Evolutionary conservation across 2,113 vertebrate species (phyloP), one percentile per base, ranked within the genome.

Genomic region (Phaethornis superciliosus): DNA sequence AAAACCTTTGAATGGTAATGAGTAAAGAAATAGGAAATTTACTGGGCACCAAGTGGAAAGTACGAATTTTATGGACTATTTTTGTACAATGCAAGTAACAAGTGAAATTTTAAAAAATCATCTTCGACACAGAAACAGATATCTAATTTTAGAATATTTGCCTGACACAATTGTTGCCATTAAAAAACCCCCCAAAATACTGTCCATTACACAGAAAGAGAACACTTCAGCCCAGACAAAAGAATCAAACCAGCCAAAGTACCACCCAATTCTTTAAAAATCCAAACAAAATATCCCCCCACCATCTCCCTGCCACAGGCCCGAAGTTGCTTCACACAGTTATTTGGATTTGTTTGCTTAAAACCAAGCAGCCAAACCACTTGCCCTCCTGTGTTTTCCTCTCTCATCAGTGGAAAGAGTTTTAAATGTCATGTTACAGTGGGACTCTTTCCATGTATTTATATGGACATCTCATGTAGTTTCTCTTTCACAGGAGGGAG

Each of bases 1-100:
- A 90, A 95, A 92, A 84, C n/a, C 23, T 83, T 37, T 74, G 46
- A 94, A 70, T 55, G 26, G n/a, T 33, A 67, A 89, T 22, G 47
- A 81, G 19, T 22, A 91, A 75, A 22, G 58, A 85, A 89, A 85
- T 10, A 80, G 42, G 77, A 84, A 64, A 90, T 28, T 32, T 35
- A 81, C 52, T 18, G 5, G 33, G 49, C 37, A 83, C 56, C 55
- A 64, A 42, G 16, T n/a, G 6, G 21, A 72, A 89, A 81, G 83
- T 26, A 67, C 72, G 51, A 85, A 37, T 62, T 67, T 69, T 19
- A 77, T 6, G 14, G 33, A 21, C 30, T 60, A 26, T 91, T 74
- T 74, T 27, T 72, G 77, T 51, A 59, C 55, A 54, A 67, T 15
- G 32, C 15, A 89, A 75, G 15, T 16, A 80, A 70, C 30, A 76